These are phyloP conservation scores for Pristionchus entomophagus DNA, from an alignment of 2,888 invertebrate species.

Conservation along the genomic window DNA sequence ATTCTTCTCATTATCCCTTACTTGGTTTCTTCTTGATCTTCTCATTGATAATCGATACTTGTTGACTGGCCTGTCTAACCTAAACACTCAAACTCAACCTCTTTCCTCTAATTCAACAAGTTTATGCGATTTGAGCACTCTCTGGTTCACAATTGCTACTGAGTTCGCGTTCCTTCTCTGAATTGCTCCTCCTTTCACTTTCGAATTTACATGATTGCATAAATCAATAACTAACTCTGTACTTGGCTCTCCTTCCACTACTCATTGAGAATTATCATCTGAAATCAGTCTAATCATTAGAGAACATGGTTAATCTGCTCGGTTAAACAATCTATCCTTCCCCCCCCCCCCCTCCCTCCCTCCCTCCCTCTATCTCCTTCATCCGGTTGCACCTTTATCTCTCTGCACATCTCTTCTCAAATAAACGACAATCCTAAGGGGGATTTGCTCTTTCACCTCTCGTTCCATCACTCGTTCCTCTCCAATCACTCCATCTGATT, in stretches of 20 bases:
- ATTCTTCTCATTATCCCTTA: slow-evolving; percentile 9
- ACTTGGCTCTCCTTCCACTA: background rate
- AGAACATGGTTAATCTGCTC: background rate
- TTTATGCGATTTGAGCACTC: background rate
- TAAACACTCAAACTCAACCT: slow-evolving; percentile 17
- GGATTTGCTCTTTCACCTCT: background rate
- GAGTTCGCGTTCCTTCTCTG: background rate
- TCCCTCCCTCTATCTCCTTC: slow-evolving; percentile 8
- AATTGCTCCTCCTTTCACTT: background rate
- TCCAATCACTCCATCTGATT: background rate
- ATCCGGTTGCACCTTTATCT: background rate
- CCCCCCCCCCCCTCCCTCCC: background rate
- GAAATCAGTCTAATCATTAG: background rate
- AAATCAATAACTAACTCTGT: background rate
- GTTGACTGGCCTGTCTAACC: slow-evolving; percentile 36
- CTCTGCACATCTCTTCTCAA: slow-evolving; percentile 26
- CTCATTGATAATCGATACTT: slow-evolving; percentile 35
- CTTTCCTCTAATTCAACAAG: background rate
- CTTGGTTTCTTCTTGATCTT: slow-evolving; percentile 46
- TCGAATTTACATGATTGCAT: background rate
- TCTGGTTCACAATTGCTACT: background rate
- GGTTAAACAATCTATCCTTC: background rate
- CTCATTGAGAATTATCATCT: slow-evolving; percentile 25
- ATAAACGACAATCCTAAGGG: slow-evolving; percentile 9
- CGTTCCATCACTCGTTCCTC: background rate